These are phyloP conservation scores for Enteromius radiatus DNA, from an alignment of 2,797 vertebrate genomes.

Conservation along the genomic window DNA sequence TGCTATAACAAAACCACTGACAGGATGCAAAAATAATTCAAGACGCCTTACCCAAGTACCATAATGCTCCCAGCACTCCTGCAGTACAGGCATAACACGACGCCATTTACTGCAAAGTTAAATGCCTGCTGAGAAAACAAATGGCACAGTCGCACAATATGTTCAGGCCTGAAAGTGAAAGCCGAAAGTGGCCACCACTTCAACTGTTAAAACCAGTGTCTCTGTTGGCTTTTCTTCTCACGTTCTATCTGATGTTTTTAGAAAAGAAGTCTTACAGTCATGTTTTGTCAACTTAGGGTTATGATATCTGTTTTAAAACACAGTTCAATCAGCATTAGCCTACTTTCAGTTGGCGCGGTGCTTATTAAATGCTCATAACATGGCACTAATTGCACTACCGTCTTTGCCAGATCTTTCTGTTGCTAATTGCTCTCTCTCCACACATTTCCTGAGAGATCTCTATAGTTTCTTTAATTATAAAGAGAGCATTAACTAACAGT, in stretches of 20 bases:
- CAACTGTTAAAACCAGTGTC: background rate
- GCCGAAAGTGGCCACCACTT: no score
- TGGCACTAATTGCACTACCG: background rate
- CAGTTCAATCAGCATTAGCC: background rate
- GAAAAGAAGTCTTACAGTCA: background rate
- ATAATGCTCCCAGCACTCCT: constrained; percentile 8
- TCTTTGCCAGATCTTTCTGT: background rate
- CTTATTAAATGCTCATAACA: constrained; percentile 3
- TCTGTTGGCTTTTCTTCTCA: background rate
- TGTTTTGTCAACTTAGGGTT: background rate
- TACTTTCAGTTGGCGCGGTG: background rate
- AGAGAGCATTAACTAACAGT: background rate
- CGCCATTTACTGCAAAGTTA: constrained; percentile 39
- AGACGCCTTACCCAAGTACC: constrained; percentile 9
- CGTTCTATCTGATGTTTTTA: background rate
- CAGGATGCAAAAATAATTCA: background rate
- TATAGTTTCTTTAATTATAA: background rate
- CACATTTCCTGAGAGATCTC: constrained; percentile 3
- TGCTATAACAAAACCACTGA: background rate
- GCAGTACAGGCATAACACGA: constrained; percentile 16
- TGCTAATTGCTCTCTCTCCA: constrained; percentile 10
- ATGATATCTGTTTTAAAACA: background rate
- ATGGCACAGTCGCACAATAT: constrained; percentile 44
- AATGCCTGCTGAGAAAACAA: constrained; percentile 50
- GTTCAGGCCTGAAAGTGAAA: constrained; percentile 16